Conservation (phyloP, 2,888 invertebrate species). For the Brachyopa scutellaris region DNA sequence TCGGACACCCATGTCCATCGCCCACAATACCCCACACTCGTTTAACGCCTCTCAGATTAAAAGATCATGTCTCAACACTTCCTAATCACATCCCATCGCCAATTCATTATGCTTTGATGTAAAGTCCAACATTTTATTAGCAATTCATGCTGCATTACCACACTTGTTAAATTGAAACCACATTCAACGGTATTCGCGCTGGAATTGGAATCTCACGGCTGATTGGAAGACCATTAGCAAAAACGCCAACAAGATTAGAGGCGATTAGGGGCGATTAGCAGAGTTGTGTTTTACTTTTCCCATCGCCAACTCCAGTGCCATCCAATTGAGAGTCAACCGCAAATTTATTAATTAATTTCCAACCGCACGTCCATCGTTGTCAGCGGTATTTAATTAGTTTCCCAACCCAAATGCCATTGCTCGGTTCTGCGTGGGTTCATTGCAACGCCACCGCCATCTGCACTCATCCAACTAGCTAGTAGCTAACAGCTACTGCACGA, state of each 20-base stretch:
- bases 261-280: constrained; percentile 3
- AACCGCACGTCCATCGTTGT: constrained; percentile 54
- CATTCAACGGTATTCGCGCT: constrained; percentile 4
- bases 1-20: no score
- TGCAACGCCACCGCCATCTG: constrained; percentile 41
- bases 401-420: constrained; percentile 55
- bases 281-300: no score
- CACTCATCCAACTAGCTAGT: no score
- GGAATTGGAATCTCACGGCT: constrained; percentile 36
- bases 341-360: constrained; percentile 51
- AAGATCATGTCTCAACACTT: not conserved
- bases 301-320: not conserved
- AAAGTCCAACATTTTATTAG: not conserved
- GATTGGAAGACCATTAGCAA: constrained; percentile 38
- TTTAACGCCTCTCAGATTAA: no score
- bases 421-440: constrained; percentile 62
- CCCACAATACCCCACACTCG: no score
- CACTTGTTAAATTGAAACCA: constrained; percentile 34
- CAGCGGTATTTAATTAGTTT: constrained; percentile 62
- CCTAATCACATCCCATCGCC: constrained; percentile 9
- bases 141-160: constrained; percentile 11
- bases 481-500: not conserved
- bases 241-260: constrained; percentile 6
- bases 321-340: constrained; percentile 10
- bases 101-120: constrained; percentile 21